Conservation (phyloP, 2,113 vertebrate species). For the Brachypteracias leptosomus region DNA sequence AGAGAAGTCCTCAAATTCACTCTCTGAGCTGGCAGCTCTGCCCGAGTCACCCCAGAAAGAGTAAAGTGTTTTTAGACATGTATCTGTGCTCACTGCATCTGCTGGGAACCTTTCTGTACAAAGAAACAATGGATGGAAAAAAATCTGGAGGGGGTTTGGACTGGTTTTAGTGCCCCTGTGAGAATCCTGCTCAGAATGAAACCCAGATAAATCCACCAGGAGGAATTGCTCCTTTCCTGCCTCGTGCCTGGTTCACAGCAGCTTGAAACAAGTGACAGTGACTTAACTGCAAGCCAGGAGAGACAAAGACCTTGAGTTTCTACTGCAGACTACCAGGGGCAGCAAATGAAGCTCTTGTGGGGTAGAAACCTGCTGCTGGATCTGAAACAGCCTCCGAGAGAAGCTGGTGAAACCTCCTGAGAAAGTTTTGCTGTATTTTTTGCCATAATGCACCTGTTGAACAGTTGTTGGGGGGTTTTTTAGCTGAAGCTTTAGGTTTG, state of each 20-base stretch:
- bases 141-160: background rate
- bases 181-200: background rate
- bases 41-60: background rate
- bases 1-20: background rate
- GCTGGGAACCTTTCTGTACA: background rate
- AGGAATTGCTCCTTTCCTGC: background rate
- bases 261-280: background rate
- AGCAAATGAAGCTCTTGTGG: background rate
- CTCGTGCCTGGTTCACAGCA: background rate
- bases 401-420: background rate
- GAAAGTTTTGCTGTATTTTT: background rate
- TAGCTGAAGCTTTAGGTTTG: slow-evolving; percentile 39
- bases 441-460: slow-evolving; percentile 53
- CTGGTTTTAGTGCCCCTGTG: background rate
- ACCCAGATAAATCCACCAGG: accelerated
- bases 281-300: accelerated
- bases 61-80: background rate
- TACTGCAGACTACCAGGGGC: background rate
- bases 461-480: slow-evolving; percentile 67
- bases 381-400: background rate
- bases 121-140: background rate
- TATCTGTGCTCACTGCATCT: background rate
- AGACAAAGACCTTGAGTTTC: background rate
- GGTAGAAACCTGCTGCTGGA: background rate
- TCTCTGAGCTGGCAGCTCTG: background rate